Evolutionary conservation across 1,140 invertebrate genomes (phyloP), one percentile per base, ranked within the genome.

Genomic region (Rhynchophorus ferrugineus): DNA sequence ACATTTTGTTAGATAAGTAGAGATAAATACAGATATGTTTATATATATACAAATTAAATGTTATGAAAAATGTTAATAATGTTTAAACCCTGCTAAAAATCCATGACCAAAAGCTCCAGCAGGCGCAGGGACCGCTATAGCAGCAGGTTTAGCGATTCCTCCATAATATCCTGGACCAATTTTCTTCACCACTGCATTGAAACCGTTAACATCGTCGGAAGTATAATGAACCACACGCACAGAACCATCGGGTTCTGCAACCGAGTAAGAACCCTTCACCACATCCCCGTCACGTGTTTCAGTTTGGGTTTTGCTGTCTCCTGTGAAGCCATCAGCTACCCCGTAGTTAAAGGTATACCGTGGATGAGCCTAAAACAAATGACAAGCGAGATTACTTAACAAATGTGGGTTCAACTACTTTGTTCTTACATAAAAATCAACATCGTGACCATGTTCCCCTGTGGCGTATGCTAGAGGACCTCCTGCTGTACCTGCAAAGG

Each of bases 261-360:
- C 63, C 0, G 61, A 61, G 51, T 71, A 71, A 11, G 54, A 70
- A 24, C 76, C 76, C 56, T 73, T 75, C 7, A 78, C 75, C 18
- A 69, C 65, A 52, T 69, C 74, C 60, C 79, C 79, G 46, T 80
- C 76, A 29, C 79, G 70, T 18, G 74, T 70, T 59, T 82, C 80
- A 38, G 74, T 71, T 59, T 81, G 79, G 1, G 76, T 73, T 55
- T 82, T 81, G 59, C 75, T 75, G 62, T 82, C 80, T 16, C 78
- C 78, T 7, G 80, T 82, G 44, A 75, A 65, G 16, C 75, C 74
- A 57, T 82, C 79, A 56, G 77, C 75, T 11, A 82, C 77, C 1
- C 78, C 79, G 58, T 82, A 82, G 58, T 79, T 78, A 64, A 80
- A 81, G 56, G 73, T 70, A 67, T 81, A 82, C 57, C 71, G 70